Evolutionary conservation across 2,797 vertebrate genomes (phyloP).

Genomic region (Avahi laniger): DNA sequence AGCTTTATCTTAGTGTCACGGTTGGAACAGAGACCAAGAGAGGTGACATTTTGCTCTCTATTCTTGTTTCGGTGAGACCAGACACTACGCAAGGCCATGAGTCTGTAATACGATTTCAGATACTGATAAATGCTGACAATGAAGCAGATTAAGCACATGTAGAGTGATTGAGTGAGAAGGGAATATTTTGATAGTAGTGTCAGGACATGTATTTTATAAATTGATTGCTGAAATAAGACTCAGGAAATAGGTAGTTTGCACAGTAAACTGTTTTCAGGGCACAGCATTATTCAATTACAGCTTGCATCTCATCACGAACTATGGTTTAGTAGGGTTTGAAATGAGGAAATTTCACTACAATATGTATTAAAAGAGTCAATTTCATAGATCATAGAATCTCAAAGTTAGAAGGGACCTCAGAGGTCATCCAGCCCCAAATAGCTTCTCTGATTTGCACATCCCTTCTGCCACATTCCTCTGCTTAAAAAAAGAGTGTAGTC

Average conservation of each 20-base stretch:
- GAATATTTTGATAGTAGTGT: neutral
- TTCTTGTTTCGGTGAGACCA: neutral
- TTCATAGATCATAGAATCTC: conserved; percentile 58
- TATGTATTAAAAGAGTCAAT: neutral
- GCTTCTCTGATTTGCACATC: neutral
- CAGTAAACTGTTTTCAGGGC: neutral
- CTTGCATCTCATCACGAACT: neutral
- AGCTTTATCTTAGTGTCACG: neutral
- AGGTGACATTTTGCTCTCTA: neutral
- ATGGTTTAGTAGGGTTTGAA: neutral
- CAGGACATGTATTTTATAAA: conserved; percentile 15
- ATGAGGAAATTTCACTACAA: conserved; percentile 1
- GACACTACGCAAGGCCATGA: neutral
- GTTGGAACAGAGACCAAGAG: neutral
- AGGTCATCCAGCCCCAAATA: neutral
- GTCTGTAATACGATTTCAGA: neutral
- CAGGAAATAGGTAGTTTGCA: conserved; percentile 27
- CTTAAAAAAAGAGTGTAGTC: neutral
- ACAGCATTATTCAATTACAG: neutral
- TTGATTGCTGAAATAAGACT: conserved; percentile 11
- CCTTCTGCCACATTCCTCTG: neutral
- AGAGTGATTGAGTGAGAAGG: neutral
- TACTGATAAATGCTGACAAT: neutral
- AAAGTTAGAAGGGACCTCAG: neutral
- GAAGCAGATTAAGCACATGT: neutral